Conservation (phyloP, 2,113 vertebrate species). For the Lampris megalopsis region DNA sequence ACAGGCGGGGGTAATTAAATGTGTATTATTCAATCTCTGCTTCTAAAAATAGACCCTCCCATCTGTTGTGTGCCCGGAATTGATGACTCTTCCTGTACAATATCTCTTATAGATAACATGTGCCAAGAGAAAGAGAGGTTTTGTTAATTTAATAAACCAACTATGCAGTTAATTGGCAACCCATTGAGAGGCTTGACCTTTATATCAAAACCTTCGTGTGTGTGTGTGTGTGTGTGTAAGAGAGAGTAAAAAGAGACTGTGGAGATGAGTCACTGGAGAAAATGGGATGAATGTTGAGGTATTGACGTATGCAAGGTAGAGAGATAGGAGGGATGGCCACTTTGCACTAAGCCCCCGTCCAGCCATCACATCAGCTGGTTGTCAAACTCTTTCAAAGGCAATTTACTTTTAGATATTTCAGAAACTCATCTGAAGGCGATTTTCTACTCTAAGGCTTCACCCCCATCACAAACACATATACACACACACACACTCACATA, state of each 20-base stretch:
- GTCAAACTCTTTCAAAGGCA: conserved; percentile 78
- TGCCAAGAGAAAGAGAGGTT: conserved; percentile 38
- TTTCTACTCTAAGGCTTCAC: conserved; percentile 61
- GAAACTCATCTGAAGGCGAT: conserved; percentile 79
- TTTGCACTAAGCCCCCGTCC: conserved; percentile 71
- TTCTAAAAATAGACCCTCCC: conserved; percentile 66
- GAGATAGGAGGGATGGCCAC: conserved; percentile 55
- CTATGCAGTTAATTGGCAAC: conserved; percentile 45
- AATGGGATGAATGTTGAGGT: conserved; percentile 44
- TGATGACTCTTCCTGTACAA: conserved; percentile 23
- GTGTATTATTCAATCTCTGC: conserved; percentile 61
- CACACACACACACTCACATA: background rate
- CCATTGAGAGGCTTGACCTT: conserved; percentile 50
- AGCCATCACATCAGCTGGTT: conserved; percentile 69
- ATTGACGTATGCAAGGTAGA: conserved; percentile 50
- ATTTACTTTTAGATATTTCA: conserved; percentile 83
- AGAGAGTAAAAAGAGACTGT: background rate
- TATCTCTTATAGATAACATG: conserved; percentile 50
- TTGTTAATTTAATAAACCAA: conserved; percentile 47
- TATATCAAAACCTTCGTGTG: conserved; percentile 15
- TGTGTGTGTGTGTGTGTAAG: conserved; percentile 1
- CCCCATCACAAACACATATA: conserved; percentile 24
- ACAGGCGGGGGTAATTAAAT: conserved; percentile 52
- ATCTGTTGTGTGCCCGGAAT: conserved; percentile 63
- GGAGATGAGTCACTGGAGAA: conserved; percentile 27